Percentiles rank a stretch among this genome's conserved stretches.
These are phyloP conservation scores for Neodontobutis hainanensis DNA, from an alignment of 2,113 vertebrate species.

Conservation along the genomic window DNA sequence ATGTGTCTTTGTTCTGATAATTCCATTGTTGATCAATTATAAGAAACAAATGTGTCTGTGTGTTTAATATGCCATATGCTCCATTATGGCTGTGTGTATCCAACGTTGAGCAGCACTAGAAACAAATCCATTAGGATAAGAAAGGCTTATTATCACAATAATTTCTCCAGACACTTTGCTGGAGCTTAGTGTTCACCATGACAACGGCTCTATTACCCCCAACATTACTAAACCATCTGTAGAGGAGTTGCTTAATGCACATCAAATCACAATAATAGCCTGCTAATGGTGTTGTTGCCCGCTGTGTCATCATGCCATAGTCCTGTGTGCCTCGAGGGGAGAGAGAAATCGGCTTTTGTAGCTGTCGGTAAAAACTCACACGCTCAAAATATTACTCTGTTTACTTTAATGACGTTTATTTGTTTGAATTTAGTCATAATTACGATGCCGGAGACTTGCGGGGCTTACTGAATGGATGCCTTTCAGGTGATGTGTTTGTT, in stretches of 20 bases:
- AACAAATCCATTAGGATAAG: constrained; percentile 56
- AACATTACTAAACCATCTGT: constrained; percentile 71
- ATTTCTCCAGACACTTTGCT: constrained; percentile 46
- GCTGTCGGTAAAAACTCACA: constrained; percentile 35
- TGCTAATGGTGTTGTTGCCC: constrained; percentile 66
- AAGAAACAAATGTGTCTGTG: constrained; percentile 1
- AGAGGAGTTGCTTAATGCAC: constrained; percentile 59
- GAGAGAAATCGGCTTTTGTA: constrained; percentile 43
- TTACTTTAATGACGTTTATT: constrained; percentile 38
- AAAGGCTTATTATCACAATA: constrained; percentile 59
- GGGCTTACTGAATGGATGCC: constrained; percentile 33
- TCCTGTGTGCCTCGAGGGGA: constrained; percentile 50
- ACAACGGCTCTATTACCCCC: constrained; percentile 64
- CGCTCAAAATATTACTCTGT: constrained; percentile 41
- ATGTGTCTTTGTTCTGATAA: constrained; percentile 3
- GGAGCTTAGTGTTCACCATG: constrained; percentile 62
- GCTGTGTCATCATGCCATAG: constrained; percentile 65
- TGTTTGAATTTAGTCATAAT: constrained; percentile 38
- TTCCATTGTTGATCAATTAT: constrained; percentile 5
- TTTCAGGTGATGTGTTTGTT: constrained; percentile 57
- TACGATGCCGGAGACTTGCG: constrained; percentile 7
- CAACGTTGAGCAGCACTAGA: constrained; percentile 42
- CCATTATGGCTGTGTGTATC: constrained; percentile 5
- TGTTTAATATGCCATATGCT: constrained; percentile 13
- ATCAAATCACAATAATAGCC: constrained; percentile 69